A percentile compares a stretch with the other conserved stretches of the same genome.
These are phyloP conservation scores for Tetramorium parvispinum DNA, from an alignment of 1,140 invertebrate species.

Conservation along the genomic window DNA sequence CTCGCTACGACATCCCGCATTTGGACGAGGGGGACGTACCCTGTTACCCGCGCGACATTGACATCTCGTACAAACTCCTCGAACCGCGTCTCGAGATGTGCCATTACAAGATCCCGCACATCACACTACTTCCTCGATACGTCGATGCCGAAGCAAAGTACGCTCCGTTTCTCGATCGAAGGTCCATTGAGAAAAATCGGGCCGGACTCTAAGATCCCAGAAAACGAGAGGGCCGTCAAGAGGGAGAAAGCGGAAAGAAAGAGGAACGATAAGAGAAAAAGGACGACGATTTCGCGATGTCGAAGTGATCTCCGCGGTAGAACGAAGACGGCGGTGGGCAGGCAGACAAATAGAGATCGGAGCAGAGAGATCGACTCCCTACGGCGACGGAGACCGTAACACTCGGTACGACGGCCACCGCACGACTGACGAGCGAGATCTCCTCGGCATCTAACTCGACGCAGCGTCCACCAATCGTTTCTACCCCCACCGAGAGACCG, in stretches of 20 bases:
- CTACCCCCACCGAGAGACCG: slow-evolving; percentile 76
- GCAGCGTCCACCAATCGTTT: slow-evolving; percentile 82
- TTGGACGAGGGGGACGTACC: background rate
- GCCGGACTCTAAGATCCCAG: background rate
- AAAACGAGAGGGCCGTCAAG: background rate
- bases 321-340: background rate
- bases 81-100: slow-evolving; percentile 12
- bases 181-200: background rate
- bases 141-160: background rate
- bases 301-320: background rate
- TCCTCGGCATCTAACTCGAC: slow-evolving; percentile 82
- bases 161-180: background rate
- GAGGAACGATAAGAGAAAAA: background rate
- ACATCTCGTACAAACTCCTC: background rate
- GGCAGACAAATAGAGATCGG: background rate
- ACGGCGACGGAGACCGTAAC: slow-evolving; percentile 56
- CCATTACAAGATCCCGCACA: slow-evolving; percentile 40
- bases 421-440: slow-evolving; percentile 83
- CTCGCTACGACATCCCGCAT: slow-evolving; percentile 9
- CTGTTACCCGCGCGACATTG: slow-evolving; percentile 8
- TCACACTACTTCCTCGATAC: background rate
- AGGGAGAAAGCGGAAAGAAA: background rate
- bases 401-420: slow-evolving; percentile 80
- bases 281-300: background rate
- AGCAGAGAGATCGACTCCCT: background rate